A percentile compares a stretch with the other conserved stretches of the same genome.
Conservation (phyloP, 1,140 invertebrate species). For the Leptinotarsa defecta region DNA sequence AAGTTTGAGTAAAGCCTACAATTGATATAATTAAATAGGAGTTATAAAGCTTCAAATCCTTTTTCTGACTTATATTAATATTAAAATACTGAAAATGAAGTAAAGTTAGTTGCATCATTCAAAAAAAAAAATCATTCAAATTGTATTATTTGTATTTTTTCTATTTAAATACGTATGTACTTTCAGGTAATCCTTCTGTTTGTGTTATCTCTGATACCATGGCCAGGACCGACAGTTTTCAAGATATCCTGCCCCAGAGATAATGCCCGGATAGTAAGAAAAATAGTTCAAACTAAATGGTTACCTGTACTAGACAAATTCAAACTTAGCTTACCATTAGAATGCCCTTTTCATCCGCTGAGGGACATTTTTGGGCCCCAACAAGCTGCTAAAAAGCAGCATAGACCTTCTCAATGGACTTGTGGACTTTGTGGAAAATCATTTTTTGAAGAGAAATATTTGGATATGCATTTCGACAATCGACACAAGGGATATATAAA, state of each 20-base stretch:
- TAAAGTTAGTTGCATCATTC: too few species aligned
- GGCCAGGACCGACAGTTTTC: conserved; percentile 83
- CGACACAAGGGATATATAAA: conserved; percentile 85
- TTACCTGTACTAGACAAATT: conserved; percentile 84
- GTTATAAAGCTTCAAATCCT: too few species aligned
- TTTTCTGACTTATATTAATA: too few species aligned
- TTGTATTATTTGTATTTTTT: not conserved
- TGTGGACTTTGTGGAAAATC: conserved; percentile 91
- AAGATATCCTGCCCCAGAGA: conserved; percentile 86
- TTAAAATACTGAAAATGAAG: too few species aligned
- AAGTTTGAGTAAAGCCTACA: too few species aligned
- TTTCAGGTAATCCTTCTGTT: conserved; percentile 71
- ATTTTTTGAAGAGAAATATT: conserved; percentile 85
- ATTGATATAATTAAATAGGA: too few species aligned
- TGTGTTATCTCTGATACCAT: conserved; percentile 81
- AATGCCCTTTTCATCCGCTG: conserved; percentile 86
- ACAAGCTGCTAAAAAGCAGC: conserved; percentile 79
- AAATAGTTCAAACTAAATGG: conserved; percentile 89
- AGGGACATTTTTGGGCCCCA: conserved; percentile 86
- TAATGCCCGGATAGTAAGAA: conserved; percentile 85
- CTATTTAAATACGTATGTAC: not conserved
- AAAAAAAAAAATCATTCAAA: too few species aligned
- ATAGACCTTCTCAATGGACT: conserved; percentile 85
- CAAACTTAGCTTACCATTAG: conserved; percentile 77
- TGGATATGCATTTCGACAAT: conserved; percentile 90